phyloP scores from a whole-genome alignment of 1,140 invertebrate genomes.

The Teleogryllus occipitalis region DNA sequence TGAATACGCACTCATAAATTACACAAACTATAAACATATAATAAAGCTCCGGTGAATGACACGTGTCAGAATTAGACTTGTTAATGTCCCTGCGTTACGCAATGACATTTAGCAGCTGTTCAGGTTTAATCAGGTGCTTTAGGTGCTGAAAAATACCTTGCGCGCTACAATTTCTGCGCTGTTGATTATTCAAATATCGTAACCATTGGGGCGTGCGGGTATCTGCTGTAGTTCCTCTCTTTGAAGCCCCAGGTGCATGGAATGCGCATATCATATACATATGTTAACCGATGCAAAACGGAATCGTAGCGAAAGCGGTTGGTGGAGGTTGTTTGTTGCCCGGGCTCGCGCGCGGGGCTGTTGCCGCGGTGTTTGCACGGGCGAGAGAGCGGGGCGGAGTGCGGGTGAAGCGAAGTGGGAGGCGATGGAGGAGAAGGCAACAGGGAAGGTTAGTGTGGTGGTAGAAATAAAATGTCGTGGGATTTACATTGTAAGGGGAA shows the following conservation, averaged over 20 bases:
- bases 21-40: not conserved
- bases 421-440: no score
- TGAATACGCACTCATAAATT: not conserved
- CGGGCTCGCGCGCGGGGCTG: no score
- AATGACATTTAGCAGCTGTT: constrained; percentile 1
- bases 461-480: no score
- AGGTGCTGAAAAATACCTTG: constrained; percentile 1
- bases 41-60: not conserved
- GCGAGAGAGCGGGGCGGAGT: not conserved
- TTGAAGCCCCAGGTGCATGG: not conserved
- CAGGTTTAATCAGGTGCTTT: not conserved
- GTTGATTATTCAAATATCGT: not conserved
- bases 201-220: not conserved
- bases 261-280: not conserved
- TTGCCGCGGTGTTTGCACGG: not conserved
- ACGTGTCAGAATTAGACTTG: not conserved
- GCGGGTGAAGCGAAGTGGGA: no score
- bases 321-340: not conserved
- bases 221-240: not conserved
- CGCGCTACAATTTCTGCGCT: not conserved
- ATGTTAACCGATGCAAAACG: not conserved
- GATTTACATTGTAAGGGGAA: no score
- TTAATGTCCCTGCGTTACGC: not conserved
- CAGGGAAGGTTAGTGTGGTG: no score
- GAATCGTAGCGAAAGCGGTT: not conserved